Evolutionary conservation across 2,797 vertebrate genomes (phyloP), one percentile per base, ranked within the genome.

Genomic region (Helostoma temminkii): DNA sequence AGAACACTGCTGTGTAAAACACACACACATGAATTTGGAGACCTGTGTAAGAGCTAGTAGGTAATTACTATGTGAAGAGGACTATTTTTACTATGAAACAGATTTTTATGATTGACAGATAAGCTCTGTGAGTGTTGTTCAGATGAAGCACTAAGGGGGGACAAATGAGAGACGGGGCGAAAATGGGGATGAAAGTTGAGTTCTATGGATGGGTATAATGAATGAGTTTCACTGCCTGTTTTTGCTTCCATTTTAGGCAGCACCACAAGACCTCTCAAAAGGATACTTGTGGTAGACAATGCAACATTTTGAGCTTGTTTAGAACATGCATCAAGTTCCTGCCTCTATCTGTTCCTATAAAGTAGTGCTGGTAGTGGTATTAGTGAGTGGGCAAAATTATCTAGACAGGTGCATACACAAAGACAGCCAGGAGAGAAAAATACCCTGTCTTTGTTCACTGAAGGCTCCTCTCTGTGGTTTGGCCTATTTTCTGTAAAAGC

Each of bases 251-350:
- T 52, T 74, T 45, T 26, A n/a, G 42, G 30, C 28, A 61, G 24
- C 39, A 9, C 16, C 43, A 66, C 50, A 59, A 57, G 65, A 71
- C 25, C 43, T 66, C 66, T 49, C 21, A 26, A 65, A 78, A 78
- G 53, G 56, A 50, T 43, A 34, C 63, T 82, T 55, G 63, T 48
- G 45, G 26, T 26, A 59, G 7, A 71, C 39, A 72, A 28, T 58
- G 48, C 66, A 75, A 74, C 58, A 80, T 85, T 82, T 59, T 53
- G 46, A 61, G 68, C n/a, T 47, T 45, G 18, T 21, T 42, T 69
- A 10, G 28, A 68, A 32, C 45, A 77, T 41, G 26, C 52, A 77
- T 49, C 73, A 71, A 88, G 80, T 57, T 73, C 71, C 25, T n/a
- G 25, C 22, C 45, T 77, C 78, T 72, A 81, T 66, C 65, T 73